phyloP scores from a whole-genome alignment of 2,888 invertebrate species.

The Eulithis prunata region DNA sequence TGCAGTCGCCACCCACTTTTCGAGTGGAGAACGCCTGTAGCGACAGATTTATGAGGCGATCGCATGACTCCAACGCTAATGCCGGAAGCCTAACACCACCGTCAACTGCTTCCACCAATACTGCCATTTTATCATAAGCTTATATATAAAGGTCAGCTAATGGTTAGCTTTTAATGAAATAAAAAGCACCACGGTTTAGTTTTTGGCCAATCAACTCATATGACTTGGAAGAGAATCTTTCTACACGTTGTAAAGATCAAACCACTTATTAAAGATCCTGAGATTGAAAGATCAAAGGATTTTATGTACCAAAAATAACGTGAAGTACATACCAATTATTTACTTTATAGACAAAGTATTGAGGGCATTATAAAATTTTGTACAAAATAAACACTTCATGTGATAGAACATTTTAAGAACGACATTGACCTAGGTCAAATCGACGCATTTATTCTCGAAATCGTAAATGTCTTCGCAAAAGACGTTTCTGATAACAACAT shows the following conservation, averaged over 20 bases:
- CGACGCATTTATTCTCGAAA: slow-evolving; percentile 15
- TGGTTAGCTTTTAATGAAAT: not conserved
- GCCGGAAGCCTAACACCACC: slow-evolving; percentile 62
- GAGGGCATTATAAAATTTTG: slow-evolving; percentile 17
- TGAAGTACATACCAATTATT: slow-evolving; percentile 13
- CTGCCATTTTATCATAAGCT: too few relatives aligned
- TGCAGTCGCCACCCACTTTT: slow-evolving; percentile 53
- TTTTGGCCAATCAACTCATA: slow-evolving; percentile 8
- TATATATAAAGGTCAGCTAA: not conserved
- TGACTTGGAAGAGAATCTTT: not conserved
- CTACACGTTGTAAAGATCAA: slow-evolving; percentile 23
- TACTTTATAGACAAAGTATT: slow-evolving; percentile 32
- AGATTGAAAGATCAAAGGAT: slow-evolving; percentile 30
- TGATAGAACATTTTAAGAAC: slow-evolving; percentile 9
- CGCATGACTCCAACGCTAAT: slow-evolving; percentile 66
- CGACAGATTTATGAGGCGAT: slow-evolving; percentile 74
- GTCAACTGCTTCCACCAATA: slow-evolving; percentile 38
- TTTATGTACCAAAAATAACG: slow-evolving; percentile 28
- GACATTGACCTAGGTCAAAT: slow-evolving; percentile 14
- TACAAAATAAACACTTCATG: slow-evolving; percentile 16
- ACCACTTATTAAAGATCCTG: slow-evolving; percentile 30
- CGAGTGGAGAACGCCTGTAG: slow-evolving; percentile 48
- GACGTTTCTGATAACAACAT: slow-evolving; percentile 17
- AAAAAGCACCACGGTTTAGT: not conserved
- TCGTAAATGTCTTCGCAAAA: slow-evolving; percentile 18